Conservation (phyloP, 2,113 vertebrate species). For the Tetrax tetrax region DNA sequence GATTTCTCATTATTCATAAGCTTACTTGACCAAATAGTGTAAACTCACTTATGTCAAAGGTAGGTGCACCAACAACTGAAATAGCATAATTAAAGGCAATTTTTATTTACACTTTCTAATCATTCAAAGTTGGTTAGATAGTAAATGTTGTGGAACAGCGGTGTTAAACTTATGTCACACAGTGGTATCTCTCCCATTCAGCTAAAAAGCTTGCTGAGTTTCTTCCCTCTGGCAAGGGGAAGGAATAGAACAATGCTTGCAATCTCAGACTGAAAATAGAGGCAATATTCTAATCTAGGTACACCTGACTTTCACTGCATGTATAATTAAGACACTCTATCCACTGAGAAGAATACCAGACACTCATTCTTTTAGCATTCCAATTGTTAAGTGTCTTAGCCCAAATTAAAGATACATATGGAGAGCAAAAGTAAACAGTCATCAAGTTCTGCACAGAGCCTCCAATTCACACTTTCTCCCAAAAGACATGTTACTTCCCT, state of each 20-base stretch:
- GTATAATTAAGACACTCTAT: neutral
- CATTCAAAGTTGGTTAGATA: neutral
- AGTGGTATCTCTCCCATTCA: neutral
- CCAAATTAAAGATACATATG: neutral
- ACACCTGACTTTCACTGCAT: neutral
- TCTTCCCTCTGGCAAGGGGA: neutral
- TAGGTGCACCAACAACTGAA: neutral
- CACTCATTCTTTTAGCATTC: neutral
- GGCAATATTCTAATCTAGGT: neutral
- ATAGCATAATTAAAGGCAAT: neutral
- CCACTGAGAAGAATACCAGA: neutral
- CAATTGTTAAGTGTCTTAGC: neutral
- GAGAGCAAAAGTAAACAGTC: neutral
- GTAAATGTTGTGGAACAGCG: neutral
- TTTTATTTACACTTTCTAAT: neutral
- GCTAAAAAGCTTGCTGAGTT: neutral
- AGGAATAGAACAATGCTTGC: neutral
- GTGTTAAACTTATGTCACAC: neutral
- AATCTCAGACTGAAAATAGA: neutral
- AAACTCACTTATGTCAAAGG: neutral
- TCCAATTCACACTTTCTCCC: neutral
- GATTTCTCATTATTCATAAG: neutral
- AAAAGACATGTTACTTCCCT: neutral
- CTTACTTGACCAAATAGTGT: neutral
- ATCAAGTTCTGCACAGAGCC: neutral